These are phyloP conservation scores for Sorex araneus DNA, from an alignment of 2,113 vertebrate genomes.

Conservation along the genomic window DNA sequence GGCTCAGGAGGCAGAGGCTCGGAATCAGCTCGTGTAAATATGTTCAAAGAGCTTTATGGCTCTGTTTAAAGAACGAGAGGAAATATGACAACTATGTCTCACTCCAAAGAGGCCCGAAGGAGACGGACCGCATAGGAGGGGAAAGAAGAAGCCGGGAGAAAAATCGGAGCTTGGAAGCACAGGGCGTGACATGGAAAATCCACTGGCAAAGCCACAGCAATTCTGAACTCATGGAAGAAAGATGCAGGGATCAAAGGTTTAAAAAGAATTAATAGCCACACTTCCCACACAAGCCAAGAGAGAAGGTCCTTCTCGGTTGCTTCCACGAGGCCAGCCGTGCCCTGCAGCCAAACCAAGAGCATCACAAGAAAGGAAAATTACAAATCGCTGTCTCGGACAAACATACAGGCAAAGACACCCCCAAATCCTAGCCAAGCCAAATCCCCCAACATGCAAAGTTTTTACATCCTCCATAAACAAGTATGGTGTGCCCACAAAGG, in stretches of 20 bases:
- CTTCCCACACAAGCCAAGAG: not conserved
- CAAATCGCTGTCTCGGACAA: not conserved
- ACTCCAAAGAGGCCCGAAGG: not conserved
- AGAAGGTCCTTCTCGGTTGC: not conserved
- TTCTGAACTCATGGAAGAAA: not conserved
- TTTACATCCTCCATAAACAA: not conserved
- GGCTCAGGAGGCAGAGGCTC: slow-evolving; percentile 11
- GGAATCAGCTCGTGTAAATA: not conserved
- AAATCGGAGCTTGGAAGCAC: not conserved
- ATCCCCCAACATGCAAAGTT: not conserved
- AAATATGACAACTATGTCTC: not conserved
- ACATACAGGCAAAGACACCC: not conserved
- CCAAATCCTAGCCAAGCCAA: not conserved
- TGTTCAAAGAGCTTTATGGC: not conserved
- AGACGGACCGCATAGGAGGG: not conserved
- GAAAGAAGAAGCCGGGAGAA: not conserved
- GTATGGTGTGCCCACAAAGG: not conserved
- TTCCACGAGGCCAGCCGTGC: not conserved
- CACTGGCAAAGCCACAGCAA: not conserved
- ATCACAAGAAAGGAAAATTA: not conserved
- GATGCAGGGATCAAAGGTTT: not conserved
- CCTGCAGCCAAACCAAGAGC: not conserved
- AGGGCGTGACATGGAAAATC: not conserved
- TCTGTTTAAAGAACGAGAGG: slow-evolving; percentile 21
- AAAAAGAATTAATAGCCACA: not conserved